Base-by-base conservation (phyloP, 2,888 invertebrate species). In the Callosobruchus maculatus region DNA sequence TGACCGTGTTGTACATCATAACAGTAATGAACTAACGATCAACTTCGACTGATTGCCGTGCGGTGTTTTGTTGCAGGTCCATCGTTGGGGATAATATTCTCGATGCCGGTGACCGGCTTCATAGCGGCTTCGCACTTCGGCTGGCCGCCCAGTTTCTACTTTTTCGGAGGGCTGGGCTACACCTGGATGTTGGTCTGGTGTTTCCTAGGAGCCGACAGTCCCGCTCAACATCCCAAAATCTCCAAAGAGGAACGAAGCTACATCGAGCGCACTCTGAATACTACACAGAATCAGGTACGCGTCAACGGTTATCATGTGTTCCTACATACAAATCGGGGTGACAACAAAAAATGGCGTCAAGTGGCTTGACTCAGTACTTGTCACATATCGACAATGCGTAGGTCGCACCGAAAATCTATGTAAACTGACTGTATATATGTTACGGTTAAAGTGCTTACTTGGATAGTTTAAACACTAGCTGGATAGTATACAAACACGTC, bases 71-170 rank as follows among this genome's bases (percentile, higher is more conserved):
- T n/a, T 49, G 82, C 84, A 85, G 95, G 95, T 71, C 79, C 90
- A 0, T 89, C 94, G 83, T 89, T 95, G n/a, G 96, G 96, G 4
- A 94, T 94, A 7, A 93, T 95, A 0, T 83, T 94, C 0, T 92
- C 94, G 80, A 85, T 95, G 82, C 89, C 93, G n/a, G 86, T 92
- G 22, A 92, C 94, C n/a, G 96, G 96, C 0, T 87, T 91, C 2
- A 88, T 96, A 69, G 89, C 94, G 0, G 91, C 91, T 0, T 91
- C 92, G 0, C 80, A 86, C 0, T 88, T 91, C 81, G 95, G 95
- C 0, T 95, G 95, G 95, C 92, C 93, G 0, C 90, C 92, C 7
- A 92, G 93, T 74, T 95, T 95, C 86, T 95, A 95, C 83, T 85
- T 91, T 0, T 93, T 93, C 80, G 95, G 94, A 0, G 88, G 88